phyloP scores from a whole-genome alignment of 2,888 invertebrate species.

The Morpho achilles region DNA sequence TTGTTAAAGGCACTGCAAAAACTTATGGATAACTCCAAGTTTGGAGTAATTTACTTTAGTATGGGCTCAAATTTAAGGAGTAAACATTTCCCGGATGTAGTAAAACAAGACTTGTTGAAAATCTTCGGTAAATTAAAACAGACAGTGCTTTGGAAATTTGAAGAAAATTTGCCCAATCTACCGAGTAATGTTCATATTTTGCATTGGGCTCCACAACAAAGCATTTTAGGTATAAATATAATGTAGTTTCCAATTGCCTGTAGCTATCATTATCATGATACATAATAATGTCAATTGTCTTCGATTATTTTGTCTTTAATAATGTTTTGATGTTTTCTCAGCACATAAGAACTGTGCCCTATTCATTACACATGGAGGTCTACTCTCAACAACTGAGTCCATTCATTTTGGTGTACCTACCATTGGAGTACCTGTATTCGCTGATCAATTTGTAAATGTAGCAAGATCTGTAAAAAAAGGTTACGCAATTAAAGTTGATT shows the following conservation, averaged over 20 bases:
- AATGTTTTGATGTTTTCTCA: slow-evolving; percentile 29
- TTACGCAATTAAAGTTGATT: slow-evolving; percentile 38
- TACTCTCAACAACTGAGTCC: slow-evolving; percentile 51
- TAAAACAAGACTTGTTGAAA: slow-evolving; percentile 39
- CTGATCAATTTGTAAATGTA: slow-evolving; percentile 53
- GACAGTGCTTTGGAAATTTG: slow-evolving; percentile 57
- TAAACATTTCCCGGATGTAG: slow-evolving; percentile 35
- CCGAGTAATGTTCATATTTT: slow-evolving; percentile 50
- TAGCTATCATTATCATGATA: neutral
- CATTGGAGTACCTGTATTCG: slow-evolving; percentile 55
- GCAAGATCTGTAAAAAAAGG: slow-evolving; percentile 44
- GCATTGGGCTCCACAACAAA: slow-evolving; percentile 52
- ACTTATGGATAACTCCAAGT: slow-evolving; percentile 1
- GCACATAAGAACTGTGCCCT: slow-evolving; percentile 55
- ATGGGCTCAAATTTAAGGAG: slow-evolving; percentile 19
- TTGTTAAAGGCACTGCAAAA: neutral
- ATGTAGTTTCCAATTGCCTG: neutral
- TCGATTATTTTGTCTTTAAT: too few species aligned
- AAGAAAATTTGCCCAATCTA: slow-evolving; percentile 38
- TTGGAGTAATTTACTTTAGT: slow-evolving; percentile 23
- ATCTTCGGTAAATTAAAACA: slow-evolving; percentile 46
- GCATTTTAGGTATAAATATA: slow-evolving; percentile 17
- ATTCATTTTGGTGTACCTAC: slow-evolving; percentile 51
- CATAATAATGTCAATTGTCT: too few species aligned
- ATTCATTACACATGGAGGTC: slow-evolving; percentile 62